Conservation (phyloP, 2,113 vertebrate species). For the Amazona vittata region DNA sequence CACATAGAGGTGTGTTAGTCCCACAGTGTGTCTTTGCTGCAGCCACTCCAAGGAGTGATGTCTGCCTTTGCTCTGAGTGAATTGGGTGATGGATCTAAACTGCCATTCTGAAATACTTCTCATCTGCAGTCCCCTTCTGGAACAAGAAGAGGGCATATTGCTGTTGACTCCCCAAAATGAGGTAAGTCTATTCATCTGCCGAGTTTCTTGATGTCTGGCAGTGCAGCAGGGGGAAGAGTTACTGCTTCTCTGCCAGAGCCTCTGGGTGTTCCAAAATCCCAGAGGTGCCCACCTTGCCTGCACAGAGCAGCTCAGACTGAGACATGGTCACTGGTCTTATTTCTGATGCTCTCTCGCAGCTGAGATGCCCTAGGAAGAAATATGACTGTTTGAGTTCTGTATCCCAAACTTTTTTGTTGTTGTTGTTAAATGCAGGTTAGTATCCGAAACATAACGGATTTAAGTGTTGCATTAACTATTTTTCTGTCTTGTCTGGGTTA, state of each 20-base stretch:
- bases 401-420: background rate
- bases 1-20: background rate
- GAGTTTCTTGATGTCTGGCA: background rate
- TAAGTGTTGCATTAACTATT: background rate
- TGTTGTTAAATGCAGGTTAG: background rate
- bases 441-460: background rate
- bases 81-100: background rate
- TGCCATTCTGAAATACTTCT: background rate
- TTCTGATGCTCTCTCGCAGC: background rate
- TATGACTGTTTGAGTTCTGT: background rate
- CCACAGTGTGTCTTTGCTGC: background rate
- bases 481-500: background rate
- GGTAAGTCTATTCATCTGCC: background rate
- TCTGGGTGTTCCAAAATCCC: background rate
- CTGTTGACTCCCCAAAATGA: background rate
- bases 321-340: background rate
- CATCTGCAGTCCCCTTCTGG: background rate
- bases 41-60: fast-evolving
- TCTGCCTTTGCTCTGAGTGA: background rate
- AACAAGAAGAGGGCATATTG: background rate
- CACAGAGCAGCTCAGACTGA: background rate
- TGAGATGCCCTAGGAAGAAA: background rate
- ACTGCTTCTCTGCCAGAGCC: background rate
- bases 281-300: background rate
- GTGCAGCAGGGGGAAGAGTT: fast-evolving